A percentile compares a stretch with the other conserved stretches of the same genome.
Evolutionary conservation across 2,113 vertebrate genomes (phyloP).

Genomic region (Lepidiolamprologus cunningtoni): DNA sequence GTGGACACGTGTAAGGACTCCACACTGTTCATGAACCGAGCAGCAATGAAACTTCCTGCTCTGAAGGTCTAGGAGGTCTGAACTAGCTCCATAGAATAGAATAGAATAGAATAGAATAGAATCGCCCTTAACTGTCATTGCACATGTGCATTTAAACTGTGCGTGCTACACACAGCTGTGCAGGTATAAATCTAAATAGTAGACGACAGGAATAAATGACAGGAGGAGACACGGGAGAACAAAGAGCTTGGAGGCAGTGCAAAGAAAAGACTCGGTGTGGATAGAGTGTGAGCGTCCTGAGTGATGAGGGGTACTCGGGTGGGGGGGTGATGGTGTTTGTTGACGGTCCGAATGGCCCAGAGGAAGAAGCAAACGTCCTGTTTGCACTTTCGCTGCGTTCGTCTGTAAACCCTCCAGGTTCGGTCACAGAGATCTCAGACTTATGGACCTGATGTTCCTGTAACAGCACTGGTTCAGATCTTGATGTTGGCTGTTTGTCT

Average conservation of each 20-base stretch:
- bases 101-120: neutral
- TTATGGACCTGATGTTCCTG: neutral
- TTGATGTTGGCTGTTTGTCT: neutral
- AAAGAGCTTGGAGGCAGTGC: neutral
- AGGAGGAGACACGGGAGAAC: neutral
- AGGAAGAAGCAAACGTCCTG: neutral
- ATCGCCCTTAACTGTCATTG: neutral
- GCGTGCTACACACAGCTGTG: neutral
- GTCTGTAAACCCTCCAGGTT: neutral
- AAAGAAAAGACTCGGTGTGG: neutral
- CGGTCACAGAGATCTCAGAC: neutral
- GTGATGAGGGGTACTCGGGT: neutral
- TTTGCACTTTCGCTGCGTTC: neutral
- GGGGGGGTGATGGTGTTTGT: neutral
- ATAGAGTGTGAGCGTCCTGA: neutral
- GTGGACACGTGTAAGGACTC: neutral
- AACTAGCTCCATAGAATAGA: neutral
- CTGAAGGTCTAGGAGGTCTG: neutral
- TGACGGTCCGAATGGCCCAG: neutral
- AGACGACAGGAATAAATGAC: neutral
- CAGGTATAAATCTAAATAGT: neutral
- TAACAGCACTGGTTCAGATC: neutral
- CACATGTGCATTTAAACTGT: rapidly evolving
- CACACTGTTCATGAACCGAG: neutral
- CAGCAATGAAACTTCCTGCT: neutral